Evolutionary conservation across 2,113 vertebrate genomes (phyloP), one percentile per base, ranked within the genome.

Genomic region (Nycticebus coucang): DNA sequence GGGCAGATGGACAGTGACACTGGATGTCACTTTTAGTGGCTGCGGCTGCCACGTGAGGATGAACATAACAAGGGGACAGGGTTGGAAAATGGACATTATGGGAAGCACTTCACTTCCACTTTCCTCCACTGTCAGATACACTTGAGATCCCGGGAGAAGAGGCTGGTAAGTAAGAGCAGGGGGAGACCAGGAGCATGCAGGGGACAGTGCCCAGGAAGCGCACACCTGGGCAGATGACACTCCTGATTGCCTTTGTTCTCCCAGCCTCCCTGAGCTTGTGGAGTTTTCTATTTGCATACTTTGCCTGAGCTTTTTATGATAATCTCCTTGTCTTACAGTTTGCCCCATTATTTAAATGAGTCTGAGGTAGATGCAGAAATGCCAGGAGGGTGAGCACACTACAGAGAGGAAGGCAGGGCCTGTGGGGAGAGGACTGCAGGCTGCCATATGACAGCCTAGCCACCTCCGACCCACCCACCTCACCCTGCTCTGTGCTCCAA

Each of bases 271-370:
- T 3, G 21, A 79, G 15, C 96, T 81, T 87, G 83, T 30, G 26
- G 87, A 78, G 87, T 53, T 87, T 88, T 90, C 77, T n/a, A 72
- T 97, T 98, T 97, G 92, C 89, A 91, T 90, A 79, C 57, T 69
- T 97, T 93, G 45, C 64, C 71, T 75, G 92, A 95, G 86, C 26
- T 87, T 93, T 97, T 91, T 92, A 74, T 94, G 95, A 93, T 97
- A 93, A 96, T 62, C 92, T 96, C n/a, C 89, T 80, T 35, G 68
- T 72, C 81, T 97, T 94, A 83, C 53, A 95, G 53, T 97, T 96
- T 91, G 72, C 96, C 59, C 92, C 94, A 64, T 95, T 93, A 93
- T 97, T 97, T 95, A 98, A 98, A 97, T 78, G 77, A 95, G 68
- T 9, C 45, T 21, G 80, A 95, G 77, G 28, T 75, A 89, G 97